Conservation (phyloP, 2,888 invertebrate genomes). For the Orgyia antiqua region DNA sequence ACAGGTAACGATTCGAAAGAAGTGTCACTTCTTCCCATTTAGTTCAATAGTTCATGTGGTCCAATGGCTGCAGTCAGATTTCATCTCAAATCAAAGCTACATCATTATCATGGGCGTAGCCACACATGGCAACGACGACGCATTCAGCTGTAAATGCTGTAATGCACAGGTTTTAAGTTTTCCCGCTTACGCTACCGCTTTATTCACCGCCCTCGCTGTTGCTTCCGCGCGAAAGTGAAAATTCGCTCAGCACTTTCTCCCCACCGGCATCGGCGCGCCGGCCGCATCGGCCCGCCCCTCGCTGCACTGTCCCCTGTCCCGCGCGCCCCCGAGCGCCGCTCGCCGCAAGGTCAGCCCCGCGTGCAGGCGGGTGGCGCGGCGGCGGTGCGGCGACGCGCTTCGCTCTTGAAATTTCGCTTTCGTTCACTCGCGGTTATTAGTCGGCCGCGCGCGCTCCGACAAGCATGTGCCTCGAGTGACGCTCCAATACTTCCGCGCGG, state of each 20-base stretch:
- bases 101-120: no score
- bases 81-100: no score
- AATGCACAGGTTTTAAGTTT: no score
- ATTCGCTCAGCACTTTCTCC: conserved; percentile 74
- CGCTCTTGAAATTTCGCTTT: conserved; percentile 85
- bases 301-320: conserved; percentile 36
- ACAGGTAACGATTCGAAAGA: no score
- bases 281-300: conserved; percentile 39
- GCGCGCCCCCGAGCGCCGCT: conserved; percentile 40
- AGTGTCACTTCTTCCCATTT: no score
- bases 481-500: conserved; percentile 41
- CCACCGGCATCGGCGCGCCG: conserved; percentile 47
- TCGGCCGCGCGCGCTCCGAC: conserved; percentile 78
- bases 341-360: conserved; percentile 61
- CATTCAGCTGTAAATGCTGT: no score
- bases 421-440: conserved; percentile 79
- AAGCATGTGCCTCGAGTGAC: conserved; percentile 79
- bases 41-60: no score
- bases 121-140: no score
- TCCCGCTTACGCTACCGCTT: conserved; percentile 7
- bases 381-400: conserved; percentile 62
- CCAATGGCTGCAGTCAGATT: no score
- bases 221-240: conserved; percentile 72
- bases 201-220: conserved; percentile 40
- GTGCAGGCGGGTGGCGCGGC: conserved; percentile 59